Evolutionary conservation across 2,888 invertebrate genomes (phyloP).

Genomic region (Allophyes oxyacanthae): DNA sequence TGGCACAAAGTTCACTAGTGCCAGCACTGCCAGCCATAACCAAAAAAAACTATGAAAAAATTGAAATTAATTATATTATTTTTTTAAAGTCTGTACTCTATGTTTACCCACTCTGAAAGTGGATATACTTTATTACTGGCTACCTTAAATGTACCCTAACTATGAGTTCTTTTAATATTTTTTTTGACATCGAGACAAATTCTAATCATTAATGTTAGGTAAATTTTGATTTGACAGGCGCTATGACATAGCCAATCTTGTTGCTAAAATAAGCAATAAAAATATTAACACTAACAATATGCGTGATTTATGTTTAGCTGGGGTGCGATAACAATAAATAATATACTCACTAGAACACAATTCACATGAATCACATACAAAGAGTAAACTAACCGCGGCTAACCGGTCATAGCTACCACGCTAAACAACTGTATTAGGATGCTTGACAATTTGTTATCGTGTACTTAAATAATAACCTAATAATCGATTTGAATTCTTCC

Average conservation of each 20-base stretch:
- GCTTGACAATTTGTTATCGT: conserved; percentile 28
- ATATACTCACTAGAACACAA: conserved; percentile 17
- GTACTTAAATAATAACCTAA: conserved; percentile 36
- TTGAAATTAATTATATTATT: too few species aligned
- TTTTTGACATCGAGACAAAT: too few species aligned
- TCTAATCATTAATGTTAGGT: too few species aligned
- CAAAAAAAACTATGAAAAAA: too few species aligned
- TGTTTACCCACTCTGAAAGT: too few species aligned
- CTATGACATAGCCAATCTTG: neutral
- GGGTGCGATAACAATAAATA: conserved; percentile 25
- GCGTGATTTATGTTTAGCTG: conserved; percentile 9
- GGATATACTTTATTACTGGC: too few species aligned
- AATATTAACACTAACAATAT: conserved; percentile 15
- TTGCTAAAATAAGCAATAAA: conserved; percentile 9
- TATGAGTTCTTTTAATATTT: too few species aligned
- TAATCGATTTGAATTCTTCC: conserved; percentile 43
- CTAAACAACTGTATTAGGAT: conserved; percentile 9
- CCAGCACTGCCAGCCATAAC: too few species aligned
- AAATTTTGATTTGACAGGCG: neutral
- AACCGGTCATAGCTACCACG: conserved; percentile 13
- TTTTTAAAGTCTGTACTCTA: too few species aligned
- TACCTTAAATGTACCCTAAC: too few species aligned
- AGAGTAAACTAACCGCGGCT: neutral
- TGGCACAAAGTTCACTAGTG: too few species aligned
- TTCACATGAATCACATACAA: conserved; percentile 23